These are phyloP conservation scores for Cottoperca gobio DNA, from an alignment of 2,797 vertebrate species.

Conservation along the genomic window DNA sequence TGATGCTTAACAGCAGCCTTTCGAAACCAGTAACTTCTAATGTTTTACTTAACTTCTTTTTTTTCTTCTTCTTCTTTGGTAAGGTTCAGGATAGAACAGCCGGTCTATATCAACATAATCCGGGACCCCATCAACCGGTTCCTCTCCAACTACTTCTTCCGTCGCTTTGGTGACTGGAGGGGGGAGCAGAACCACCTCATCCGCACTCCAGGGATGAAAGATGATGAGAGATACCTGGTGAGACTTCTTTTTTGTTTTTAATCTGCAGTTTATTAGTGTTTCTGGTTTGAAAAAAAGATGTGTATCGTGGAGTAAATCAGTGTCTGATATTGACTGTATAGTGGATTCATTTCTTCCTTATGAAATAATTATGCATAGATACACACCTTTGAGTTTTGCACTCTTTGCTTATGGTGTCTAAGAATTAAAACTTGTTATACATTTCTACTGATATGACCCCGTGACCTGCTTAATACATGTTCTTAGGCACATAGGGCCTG, in stretches of 20 bases:
- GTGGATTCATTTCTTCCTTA: neutral
- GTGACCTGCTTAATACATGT: neutral
- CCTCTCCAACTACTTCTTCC: slow-evolving; percentile 99
- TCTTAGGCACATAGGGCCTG: neutral
- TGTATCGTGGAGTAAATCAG: neutral
- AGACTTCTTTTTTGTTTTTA: slow-evolving; percentile 59
- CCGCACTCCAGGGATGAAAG: slow-evolving; percentile 97
- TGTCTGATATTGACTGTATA: neutral
- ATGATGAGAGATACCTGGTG: slow-evolving; percentile 98
- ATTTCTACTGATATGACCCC: neutral
- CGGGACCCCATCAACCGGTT: slow-evolving; percentile 97
- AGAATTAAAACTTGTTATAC: neutral
- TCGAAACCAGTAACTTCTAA: neutral
- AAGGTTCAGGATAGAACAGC: slow-evolving; percentile 98
- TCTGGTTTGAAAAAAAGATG: neutral
- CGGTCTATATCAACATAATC: slow-evolving; percentile 98
- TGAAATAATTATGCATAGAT: neutral
- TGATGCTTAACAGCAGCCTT: neutral
- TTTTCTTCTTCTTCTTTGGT: neutral
- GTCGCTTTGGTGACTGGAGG: slow-evolving; percentile 98
- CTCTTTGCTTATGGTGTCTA: neutral
- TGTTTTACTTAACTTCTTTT: slow-evolving; percentile 38
- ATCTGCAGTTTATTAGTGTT: neutral
- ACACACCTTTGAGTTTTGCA: neutral
- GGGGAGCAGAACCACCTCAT: slow-evolving; percentile 99